A percentile compares a stretch with the other conserved stretches of the same genome.
phyloP scores from a whole-genome alignment of 1,140 invertebrate genomes.

The Sarcophaga bullata region DNA sequence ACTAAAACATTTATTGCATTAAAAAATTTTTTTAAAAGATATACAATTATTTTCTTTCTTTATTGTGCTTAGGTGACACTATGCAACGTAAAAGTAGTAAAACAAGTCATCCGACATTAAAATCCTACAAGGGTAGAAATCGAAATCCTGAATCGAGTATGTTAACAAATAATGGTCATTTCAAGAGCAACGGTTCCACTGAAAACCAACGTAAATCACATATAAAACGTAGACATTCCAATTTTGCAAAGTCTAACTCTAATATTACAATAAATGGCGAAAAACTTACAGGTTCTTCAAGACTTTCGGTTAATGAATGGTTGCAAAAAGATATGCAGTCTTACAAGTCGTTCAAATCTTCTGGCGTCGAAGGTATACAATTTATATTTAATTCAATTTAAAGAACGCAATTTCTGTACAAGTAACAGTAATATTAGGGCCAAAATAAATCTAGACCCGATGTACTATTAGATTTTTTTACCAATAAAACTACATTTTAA shows the following conservation, averaged over 20 bases:
- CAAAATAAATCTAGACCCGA: too few relatives aligned
- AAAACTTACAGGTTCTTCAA: slow-evolving; percentile 18
- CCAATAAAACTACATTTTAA: not conserved
- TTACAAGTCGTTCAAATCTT: slow-evolving; percentile 42
- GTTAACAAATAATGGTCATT: slow-evolving; percentile 23
- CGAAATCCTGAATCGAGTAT: slow-evolving; percentile 42
- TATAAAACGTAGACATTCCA: not conserved
- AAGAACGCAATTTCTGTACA: too few relatives aligned
- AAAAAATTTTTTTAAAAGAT: not conserved
- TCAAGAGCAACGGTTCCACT: not conserved
- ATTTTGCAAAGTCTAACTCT: not conserved
- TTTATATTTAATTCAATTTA: too few relatives aligned
- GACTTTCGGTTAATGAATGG: slow-evolving; percentile 42
- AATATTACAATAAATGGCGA: not conserved
- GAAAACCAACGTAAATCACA: slow-evolving; percentile 25
- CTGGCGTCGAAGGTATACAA: slow-evolving; percentile 44
- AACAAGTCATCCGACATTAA: slow-evolving; percentile 33
- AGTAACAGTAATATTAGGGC: too few relatives aligned
- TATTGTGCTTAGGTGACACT: slow-evolving; percentile 38
- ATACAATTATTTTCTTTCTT: slow-evolving; percentile 14
- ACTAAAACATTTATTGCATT: not conserved
- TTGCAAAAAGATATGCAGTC: slow-evolving; percentile 41
- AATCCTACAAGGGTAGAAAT: slow-evolving; percentile 32
- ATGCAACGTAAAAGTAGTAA: slow-evolving; percentile 46
- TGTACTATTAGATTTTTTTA: too few relatives aligned